phyloP scores from a whole-genome alignment of 2,888 invertebrate species.

The Clivina fossor region DNA sequence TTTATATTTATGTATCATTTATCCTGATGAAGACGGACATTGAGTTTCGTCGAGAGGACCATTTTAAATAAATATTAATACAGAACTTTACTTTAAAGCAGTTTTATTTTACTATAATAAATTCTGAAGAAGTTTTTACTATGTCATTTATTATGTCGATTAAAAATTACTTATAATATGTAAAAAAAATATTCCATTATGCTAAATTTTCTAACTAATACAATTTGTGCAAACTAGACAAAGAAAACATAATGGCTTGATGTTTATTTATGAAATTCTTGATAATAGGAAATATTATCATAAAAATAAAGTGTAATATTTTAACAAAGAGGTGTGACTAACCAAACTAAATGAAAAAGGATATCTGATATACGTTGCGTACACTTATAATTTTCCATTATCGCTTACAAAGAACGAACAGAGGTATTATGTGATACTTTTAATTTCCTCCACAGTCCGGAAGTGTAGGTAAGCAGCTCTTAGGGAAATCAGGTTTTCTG shows the following conservation, averaged over 20 bases:
- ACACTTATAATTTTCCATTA: conserved; percentile 32
- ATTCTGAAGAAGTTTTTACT: too few relatives aligned
- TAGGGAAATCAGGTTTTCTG: conserved; percentile 32
- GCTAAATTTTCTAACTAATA: too few relatives aligned
- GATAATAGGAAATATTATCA: not conserved
- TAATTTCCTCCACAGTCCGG: conserved; percentile 29
- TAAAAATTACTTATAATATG: too few relatives aligned
- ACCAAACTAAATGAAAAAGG: conserved; percentile 1
- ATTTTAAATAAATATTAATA: too few relatives aligned
- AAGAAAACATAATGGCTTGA: not conserved
- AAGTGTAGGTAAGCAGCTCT: conserved; percentile 31
- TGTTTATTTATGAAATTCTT: not conserved
- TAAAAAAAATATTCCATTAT: too few relatives aligned
- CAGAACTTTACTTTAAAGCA: too few relatives aligned
- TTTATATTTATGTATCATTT: too few relatives aligned
- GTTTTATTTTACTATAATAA: too few relatives aligned
- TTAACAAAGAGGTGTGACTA: conserved; percentile 16
- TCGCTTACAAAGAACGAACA: conserved; percentile 6
- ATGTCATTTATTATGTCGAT: too few relatives aligned
- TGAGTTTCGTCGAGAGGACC: too few relatives aligned
- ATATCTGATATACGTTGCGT: conserved; percentile 24
- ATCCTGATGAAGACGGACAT: too few relatives aligned
- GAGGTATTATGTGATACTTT: conserved; percentile 33
- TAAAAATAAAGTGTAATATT: not conserved
- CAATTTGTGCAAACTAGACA: not conserved